phyloP scores from a whole-genome alignment of 2,113 vertebrate genomes.

The Syngnathus scovelli region DNA sequence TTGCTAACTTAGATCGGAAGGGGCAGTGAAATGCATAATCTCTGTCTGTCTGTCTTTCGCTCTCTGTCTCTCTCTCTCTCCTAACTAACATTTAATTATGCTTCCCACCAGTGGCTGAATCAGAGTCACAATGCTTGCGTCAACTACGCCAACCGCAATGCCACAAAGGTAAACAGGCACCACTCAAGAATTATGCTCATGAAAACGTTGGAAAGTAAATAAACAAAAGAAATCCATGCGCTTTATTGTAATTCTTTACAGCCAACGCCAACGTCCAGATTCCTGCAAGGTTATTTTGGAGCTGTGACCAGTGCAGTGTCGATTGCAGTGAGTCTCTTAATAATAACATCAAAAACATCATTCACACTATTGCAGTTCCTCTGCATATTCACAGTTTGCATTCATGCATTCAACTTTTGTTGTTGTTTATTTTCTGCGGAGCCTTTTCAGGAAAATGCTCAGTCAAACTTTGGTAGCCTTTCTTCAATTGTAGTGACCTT shows the following conservation, averaged over 20 bases:
- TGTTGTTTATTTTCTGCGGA: no score
- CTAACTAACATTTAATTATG: neutral
- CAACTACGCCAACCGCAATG: constrained; percentile 97
- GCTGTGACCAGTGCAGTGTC: constrained; percentile 95
- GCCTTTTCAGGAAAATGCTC: no score
- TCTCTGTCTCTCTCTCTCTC: no score
- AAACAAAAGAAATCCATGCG: neutral
- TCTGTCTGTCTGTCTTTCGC: no score
- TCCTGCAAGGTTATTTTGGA: constrained; percentile 92
- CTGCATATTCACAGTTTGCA: neutral
- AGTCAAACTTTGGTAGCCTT: no score
- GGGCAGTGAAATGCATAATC: no score
- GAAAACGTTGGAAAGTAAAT: neutral
- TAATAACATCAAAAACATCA: neutral
- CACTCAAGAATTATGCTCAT: neutral
- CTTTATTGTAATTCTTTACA: constrained; percentile 45
- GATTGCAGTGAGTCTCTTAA: constrained; percentile 82
- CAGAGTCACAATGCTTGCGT: constrained; percentile 98
- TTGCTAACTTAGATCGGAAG: no score
- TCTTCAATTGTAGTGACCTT: no score
- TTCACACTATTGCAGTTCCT: neutral
- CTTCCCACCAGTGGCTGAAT: constrained; percentile 85
- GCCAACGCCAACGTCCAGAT: constrained; percentile 90
- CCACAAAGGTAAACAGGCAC: constrained; percentile 80
- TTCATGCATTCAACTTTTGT: neutral